Conservation (phyloP, 2,113 vertebrate genomes). For the Odocoileus hemionus region DNA sequence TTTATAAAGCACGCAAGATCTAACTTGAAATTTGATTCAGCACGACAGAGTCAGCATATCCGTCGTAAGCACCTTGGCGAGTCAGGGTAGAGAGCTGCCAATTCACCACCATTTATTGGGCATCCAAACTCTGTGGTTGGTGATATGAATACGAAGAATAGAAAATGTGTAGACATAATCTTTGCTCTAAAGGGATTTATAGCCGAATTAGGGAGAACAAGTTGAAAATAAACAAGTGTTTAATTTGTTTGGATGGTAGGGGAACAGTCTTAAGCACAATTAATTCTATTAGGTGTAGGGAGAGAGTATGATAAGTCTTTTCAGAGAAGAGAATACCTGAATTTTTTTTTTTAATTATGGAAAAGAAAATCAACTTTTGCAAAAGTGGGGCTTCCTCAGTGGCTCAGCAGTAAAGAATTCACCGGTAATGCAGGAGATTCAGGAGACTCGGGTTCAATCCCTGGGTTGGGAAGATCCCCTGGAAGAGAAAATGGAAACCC, state of each 20-base stretch:
- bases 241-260: background rate
- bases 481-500: background rate
- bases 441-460: background rate
- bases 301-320: background rate
- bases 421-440: background rate
- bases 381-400: background rate
- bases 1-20: background rate
- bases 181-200: background rate
- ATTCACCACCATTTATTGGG: background rate
- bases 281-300: background rate
- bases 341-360: background rate
- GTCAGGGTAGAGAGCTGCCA: background rate
- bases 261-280: background rate
- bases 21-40: slow-evolving; percentile 22
- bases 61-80: background rate
- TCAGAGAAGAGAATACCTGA: background rate
- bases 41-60: background rate
- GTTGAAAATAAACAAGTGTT: slow-evolving; percentile 11
- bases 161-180: background rate
- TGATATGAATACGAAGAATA: background rate
- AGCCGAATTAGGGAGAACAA: background rate
- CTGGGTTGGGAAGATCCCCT: background rate
- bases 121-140: background rate
- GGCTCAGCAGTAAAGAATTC: background rate
- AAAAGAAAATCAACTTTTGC: background rate